Evolutionary conservation across 2,797 vertebrate species (phyloP).

Genomic region (Prionace glauca): DNA sequence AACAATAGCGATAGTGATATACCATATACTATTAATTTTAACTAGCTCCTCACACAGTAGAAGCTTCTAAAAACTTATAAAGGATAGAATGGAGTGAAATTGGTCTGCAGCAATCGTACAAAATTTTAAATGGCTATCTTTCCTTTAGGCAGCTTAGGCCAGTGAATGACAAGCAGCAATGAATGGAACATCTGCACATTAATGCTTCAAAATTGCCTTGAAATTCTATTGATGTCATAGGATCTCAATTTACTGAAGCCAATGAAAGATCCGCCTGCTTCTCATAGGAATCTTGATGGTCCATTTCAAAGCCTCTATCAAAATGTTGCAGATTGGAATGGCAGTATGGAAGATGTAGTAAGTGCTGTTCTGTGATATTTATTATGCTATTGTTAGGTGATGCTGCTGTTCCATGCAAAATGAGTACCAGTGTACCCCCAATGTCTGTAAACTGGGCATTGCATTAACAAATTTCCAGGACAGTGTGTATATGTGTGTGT

Average conservation of each 20-base stretch:
- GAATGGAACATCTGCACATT: neutral
- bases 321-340: neutral
- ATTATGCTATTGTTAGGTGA: neutral
- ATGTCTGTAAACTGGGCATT: neutral
- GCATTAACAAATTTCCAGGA: neutral
- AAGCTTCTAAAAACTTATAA: neutral
- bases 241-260: neutral
- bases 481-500: no score
- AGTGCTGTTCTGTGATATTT: neutral
- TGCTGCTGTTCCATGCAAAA: neutral
- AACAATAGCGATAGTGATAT: neutral
- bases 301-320: neutral
- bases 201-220: neutral
- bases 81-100: neutral
- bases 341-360: neutral
- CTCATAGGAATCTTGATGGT: neutral
- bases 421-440: neutral
- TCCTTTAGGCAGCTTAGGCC: neutral
- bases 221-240: neutral
- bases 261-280: neutral
- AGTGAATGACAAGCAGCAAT: neutral
- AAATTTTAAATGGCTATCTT: neutral
- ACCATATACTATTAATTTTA: neutral
- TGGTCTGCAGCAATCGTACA: neutral
- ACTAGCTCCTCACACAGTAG: neutral